Percentiles rank a stretch among this genome's conserved stretches.
Conservation (phyloP, 1,140 invertebrate species). For the Bombus sibiricus region DNA sequence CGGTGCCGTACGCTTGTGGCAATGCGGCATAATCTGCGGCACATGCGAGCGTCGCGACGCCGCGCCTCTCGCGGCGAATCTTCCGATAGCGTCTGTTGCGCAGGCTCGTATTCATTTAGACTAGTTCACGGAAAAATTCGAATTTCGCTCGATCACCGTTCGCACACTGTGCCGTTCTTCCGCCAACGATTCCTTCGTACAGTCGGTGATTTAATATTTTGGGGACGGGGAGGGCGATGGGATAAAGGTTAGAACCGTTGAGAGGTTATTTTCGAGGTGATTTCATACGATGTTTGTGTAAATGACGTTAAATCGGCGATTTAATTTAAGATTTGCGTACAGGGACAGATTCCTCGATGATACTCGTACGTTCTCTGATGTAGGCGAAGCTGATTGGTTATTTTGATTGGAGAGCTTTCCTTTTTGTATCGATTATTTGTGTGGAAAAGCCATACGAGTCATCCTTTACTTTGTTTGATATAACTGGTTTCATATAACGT, state of each 20-base stretch:
- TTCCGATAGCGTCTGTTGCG: no score
- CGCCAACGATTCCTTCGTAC: neutral
- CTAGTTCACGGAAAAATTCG: conserved; percentile 8
- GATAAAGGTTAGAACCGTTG: neutral
- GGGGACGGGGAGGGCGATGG: no score
- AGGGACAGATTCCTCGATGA: neutral
- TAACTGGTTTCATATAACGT: neutral
- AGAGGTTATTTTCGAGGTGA: neutral
- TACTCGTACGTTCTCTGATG: neutral
- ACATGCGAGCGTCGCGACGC: conserved; percentile 62
- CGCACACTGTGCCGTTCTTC: no score
- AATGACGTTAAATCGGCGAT: no score
- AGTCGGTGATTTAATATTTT: neutral
- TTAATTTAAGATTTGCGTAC: neutral
- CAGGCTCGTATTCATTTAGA: conserved; percentile 30
- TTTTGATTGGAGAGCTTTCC: neutral
- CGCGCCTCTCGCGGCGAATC: conserved; percentile 65
- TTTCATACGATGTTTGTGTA: neutral
- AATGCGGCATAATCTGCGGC: conserved; percentile 75
- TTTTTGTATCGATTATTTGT: neutral
- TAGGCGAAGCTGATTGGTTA: neutral
- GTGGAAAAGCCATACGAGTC: neutral
- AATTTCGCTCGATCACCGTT: neutral
- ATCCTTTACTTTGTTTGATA: no score
- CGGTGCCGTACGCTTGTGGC: conserved; percentile 60